These are phyloP conservation scores for Poeciliopsis occidentalis DNA, from an alignment of 2,113 vertebrate species.

Conservation along the genomic window DNA sequence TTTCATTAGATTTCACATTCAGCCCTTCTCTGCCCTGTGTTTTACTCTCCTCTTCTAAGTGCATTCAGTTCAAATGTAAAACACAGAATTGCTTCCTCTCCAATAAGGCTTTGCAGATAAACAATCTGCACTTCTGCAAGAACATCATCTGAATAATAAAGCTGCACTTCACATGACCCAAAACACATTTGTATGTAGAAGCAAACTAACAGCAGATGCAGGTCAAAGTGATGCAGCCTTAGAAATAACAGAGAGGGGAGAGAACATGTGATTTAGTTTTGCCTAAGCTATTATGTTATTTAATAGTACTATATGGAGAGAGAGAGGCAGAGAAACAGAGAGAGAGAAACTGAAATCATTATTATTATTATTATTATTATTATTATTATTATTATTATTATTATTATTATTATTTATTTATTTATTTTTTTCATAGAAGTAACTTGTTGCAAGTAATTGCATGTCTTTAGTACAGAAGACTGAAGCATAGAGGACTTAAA, in stretches of 20 bases:
- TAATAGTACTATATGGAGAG: background rate
- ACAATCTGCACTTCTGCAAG: conserved; percentile 21
- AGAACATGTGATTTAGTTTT: background rate
- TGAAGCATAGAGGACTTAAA: background rate
- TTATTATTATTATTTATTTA: too few species aligned
- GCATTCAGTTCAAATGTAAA: conserved; percentile 35
- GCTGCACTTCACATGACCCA: conserved; percentile 23
- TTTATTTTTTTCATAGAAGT: background rate
- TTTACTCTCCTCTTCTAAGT: conserved; percentile 12
- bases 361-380: too few species aligned
- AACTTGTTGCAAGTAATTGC: background rate
- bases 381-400: too few species aligned
- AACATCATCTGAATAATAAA: conserved; percentile 45
- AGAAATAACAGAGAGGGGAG: background rate
- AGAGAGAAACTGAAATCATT: too few species aligned
- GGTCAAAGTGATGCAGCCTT: conserved; percentile 8
- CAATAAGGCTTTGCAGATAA: conserved; percentile 28
- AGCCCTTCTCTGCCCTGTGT: conserved; percentile 4
- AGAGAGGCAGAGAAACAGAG: too few species aligned
- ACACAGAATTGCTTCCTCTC: conserved; percentile 25
- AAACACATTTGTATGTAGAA: conserved; percentile 25
- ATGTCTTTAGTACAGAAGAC: background rate
- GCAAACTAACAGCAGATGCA: conserved; percentile 14
- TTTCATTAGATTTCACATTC: conserved; percentile 46
- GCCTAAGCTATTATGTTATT: background rate